Evolutionary conservation across 2,797 vertebrate species (phyloP).

Genomic region (Pipistrellus kuhlii): DNA sequence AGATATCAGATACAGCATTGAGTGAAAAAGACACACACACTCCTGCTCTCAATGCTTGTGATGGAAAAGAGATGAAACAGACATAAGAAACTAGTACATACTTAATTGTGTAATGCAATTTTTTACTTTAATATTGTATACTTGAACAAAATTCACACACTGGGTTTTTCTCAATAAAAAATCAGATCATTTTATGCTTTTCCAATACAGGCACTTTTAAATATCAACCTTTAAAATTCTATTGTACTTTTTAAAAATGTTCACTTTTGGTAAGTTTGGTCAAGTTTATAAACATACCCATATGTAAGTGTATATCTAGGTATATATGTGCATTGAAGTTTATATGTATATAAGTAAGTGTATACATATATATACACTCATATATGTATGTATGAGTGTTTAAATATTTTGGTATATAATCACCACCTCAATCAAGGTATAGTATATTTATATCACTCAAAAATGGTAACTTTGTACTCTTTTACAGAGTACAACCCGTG

Average conservation of each 20-base stretch:
- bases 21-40: not conserved
- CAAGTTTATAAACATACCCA: slow-evolving; percentile 6
- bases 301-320: not conserved
- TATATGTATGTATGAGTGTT: not conserved
- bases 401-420: not conserved
- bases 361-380: not conserved
- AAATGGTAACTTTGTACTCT: not conserved
- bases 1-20: not conserved
- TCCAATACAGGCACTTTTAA: not conserved
- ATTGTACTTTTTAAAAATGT: not conserved
- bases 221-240: not conserved
- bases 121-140: slow-evolving; percentile 1
- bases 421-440: not conserved
- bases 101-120: slow-evolving; percentile 23
- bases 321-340: not conserved
- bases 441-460: not conserved
- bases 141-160: slow-evolving; percentile 13
- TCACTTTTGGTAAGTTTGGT: not conserved
- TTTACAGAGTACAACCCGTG: not conserved
- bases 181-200: slow-evolving; percentile 14
- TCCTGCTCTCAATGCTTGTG: not conserved
- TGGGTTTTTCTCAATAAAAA: slow-evolving; percentile 33
- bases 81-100: slow-evolving; percentile 8
- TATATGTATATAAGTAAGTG: not conserved
- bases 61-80: not conserved